These are phyloP conservation scores for Enteromius viviparus DNA, from an alignment of 2,797 vertebrate species.

Conservation along the genomic window DNA sequence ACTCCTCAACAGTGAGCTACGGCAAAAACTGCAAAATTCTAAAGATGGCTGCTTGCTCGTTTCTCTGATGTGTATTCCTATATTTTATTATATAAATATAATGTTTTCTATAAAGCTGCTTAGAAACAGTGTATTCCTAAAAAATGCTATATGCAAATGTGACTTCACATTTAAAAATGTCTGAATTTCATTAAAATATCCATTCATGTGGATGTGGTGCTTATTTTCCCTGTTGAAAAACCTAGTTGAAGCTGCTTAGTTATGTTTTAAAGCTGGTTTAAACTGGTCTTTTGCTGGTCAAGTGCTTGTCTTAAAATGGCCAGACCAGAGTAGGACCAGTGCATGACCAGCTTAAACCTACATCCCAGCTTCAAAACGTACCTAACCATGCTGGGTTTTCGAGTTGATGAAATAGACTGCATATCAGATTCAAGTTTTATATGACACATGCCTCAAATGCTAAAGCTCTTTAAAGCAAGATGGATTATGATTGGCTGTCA, in stretches of 20 bases:
- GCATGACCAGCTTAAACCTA: too few relatives aligned
- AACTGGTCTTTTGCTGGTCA: too few relatives aligned
- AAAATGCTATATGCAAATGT: not conserved
- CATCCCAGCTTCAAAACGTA: too few relatives aligned
- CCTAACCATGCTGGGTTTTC: too few relatives aligned
- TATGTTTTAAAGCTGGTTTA: too few relatives aligned
- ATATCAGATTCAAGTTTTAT: not conserved
- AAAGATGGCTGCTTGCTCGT: not conserved
- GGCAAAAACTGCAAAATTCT: not conserved
- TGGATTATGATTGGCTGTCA: not conserved
- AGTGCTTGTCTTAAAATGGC: too few relatives aligned
- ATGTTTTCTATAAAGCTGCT: not conserved
- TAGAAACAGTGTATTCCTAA: not conserved
- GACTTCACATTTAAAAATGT: not conserved
- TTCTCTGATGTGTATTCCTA: not conserved
- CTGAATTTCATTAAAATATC: not conserved
- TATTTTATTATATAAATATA: not conserved
- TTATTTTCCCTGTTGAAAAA: not conserved
- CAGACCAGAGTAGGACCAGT: too few relatives aligned
- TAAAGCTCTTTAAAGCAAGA: not conserved
- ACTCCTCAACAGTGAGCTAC: not conserved
- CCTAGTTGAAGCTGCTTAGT: too few relatives aligned
- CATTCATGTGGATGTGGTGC: not conserved
- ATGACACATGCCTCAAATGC: not conserved
- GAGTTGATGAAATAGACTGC: not conserved